Conservation (phyloP, 2,113 vertebrate genomes). For the Sus scrofa region T2T-Sscrofa CM000813.6:103758501-103759000, state of each 20-base stretch:
- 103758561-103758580: neutral
- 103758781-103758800: neutral
- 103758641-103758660: neutral
- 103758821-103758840: neutral
- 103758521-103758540: neutral
- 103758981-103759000: too few species aligned
- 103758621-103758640: neutral
- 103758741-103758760: neutral
- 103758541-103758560: neutral
- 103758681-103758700: neutral
- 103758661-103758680: neutral
- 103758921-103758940: neutral
- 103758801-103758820: neutral
- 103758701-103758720: neutral
- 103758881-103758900: neutral
- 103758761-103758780: neutral
- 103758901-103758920: neutral
- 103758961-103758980: too few species aligned
- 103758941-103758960: too few species aligned
- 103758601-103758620: neutral
- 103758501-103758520: neutral
- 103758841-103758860: neutral
- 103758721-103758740: neutral
- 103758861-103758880: neutral
- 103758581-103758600: neutral